phyloP scores from a whole-genome alignment of 2,888 invertebrate species.

The Noctua pronuba region DNA sequence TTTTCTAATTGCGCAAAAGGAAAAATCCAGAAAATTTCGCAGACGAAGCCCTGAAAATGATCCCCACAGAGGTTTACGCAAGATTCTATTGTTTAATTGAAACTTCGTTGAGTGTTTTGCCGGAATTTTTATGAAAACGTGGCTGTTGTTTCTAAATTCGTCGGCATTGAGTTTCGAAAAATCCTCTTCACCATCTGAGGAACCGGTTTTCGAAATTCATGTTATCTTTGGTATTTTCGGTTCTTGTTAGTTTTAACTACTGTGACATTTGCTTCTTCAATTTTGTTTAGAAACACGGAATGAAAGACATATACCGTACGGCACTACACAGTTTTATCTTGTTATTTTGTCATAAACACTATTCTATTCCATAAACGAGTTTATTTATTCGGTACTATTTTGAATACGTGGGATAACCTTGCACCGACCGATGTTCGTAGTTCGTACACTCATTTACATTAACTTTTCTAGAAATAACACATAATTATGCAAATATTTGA shows the following conservation, averaged over 20 bases:
- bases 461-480: constrained; percentile 20
- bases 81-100: constrained; percentile 6
- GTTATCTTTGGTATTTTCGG: not conserved
- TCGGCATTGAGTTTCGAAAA: not conserved
- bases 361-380: constrained; percentile 3
- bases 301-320: not conserved
- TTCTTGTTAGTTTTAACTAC: not conserved
- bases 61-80: not conserved
- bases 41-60: constrained; percentile 32
- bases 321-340: not conserved
- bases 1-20: too few species aligned
- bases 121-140: constrained; percentile 5
- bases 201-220: not conserved
- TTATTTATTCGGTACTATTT: constrained; percentile 29
- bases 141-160: constrained; percentile 13
- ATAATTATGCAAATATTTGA: constrained; percentile 14
- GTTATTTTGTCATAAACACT: not conserved
- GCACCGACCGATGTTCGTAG: constrained; percentile 9
- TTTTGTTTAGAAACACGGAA: not conserved
- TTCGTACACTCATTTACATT: constrained; percentile 26
- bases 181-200: not conserved
- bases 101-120: constrained; percentile 8
- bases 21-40: not conserved
- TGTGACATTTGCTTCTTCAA: not conserved
- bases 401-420: constrained; percentile 36